Evolutionary conservation across 1,140 invertebrate species (phyloP).

Genomic region (Zeugodacus cucurbitae): DNA sequence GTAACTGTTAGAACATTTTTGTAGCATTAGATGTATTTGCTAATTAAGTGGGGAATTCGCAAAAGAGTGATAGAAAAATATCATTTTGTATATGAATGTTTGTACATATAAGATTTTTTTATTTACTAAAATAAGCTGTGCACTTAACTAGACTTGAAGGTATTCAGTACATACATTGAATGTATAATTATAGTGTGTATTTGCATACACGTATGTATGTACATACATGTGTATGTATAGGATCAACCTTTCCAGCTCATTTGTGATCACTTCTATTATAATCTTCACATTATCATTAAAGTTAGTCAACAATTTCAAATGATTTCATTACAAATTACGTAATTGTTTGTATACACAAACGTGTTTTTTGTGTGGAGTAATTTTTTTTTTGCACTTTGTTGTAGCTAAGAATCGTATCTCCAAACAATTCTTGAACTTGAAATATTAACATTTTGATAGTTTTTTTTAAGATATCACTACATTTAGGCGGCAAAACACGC

Average conservation of each 20-base stretch:
- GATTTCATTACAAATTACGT: constrained; percentile 2
- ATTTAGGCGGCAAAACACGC: background rate
- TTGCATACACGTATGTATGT: background rate
- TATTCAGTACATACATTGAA: background rate
- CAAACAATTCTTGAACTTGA: background rate
- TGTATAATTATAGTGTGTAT: too few relatives aligned
- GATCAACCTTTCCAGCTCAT: background rate
- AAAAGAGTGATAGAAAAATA: background rate
- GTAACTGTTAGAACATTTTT: background rate
- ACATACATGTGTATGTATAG: background rate
- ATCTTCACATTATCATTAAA: background rate
- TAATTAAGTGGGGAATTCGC: background rate
- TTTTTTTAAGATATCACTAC: background rate
- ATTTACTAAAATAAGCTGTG: background rate
- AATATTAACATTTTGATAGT: background rate
- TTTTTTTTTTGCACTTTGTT: background rate
- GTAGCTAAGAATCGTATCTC: background rate
- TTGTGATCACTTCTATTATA: background rate
- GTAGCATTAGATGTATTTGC: background rate
- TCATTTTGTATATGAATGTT: background rate
- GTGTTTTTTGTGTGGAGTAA: background rate
- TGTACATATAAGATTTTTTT: background rate
- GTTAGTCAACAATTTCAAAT: background rate
- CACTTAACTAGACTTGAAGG: background rate
- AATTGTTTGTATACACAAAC: background rate